Percentiles rank a stretch among this genome's conserved stretches.
Conservation (phyloP, 2,113 vertebrate species). For the Indicator indicator region DNA sequence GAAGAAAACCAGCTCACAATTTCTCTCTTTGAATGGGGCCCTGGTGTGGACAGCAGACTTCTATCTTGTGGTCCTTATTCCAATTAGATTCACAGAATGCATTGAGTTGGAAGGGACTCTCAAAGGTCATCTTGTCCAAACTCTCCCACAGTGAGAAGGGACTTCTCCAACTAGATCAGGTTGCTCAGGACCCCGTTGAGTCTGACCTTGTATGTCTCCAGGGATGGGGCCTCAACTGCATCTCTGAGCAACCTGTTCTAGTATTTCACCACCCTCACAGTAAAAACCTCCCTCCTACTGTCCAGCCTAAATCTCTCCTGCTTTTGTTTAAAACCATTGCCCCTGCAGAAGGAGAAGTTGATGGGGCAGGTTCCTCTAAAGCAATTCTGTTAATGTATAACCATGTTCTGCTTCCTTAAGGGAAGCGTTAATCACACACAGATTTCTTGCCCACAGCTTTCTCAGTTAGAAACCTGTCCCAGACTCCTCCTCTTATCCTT, state of each 20-base stretch:
- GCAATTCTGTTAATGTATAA: background rate
- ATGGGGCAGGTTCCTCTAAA: background rate
- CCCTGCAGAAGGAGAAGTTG: background rate
- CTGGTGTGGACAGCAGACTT: background rate
- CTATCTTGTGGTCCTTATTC: background rate
- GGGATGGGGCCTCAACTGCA: too few species aligned
- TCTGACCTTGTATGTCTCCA: too few species aligned
- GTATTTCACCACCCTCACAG: too few species aligned
- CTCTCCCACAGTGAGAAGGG: too few species aligned
- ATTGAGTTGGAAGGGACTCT: too few species aligned
- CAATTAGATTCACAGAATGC: background rate
- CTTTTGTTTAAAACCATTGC: too few species aligned
- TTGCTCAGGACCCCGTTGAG: too few species aligned
- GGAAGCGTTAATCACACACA: background rate
- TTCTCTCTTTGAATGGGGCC: background rate
- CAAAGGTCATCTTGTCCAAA: too few species aligned
- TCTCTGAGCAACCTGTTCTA: too few species aligned
- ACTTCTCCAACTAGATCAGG: too few species aligned
- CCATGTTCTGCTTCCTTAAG: background rate
- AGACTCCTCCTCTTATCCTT: background rate
- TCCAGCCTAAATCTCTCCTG: too few species aligned
- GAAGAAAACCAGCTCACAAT: constrained; percentile 1
- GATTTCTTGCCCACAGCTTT: constrained; percentile 2
- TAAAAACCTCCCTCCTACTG: too few species aligned
- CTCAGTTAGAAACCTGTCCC: background rate